Evolutionary conservation across 1,140 invertebrate species (phyloP).

Genomic region (Helicoverpa armigera): DNA sequence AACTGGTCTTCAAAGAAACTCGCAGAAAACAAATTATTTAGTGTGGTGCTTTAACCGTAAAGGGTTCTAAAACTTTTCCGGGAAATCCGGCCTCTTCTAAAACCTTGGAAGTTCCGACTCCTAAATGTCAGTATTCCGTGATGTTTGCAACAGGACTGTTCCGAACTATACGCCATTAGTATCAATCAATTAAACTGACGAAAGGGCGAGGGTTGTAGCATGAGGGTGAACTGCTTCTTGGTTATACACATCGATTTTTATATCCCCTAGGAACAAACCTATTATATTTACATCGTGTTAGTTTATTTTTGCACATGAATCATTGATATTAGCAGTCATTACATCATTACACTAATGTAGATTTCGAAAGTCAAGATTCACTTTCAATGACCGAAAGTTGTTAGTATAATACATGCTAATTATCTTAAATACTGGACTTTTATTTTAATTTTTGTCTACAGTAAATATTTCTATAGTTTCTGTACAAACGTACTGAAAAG

Average conservation of each 20-base stretch:
- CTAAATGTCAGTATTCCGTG: not conserved
- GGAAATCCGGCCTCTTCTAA: not conserved
- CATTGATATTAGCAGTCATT: no score
- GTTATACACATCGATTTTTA: constrained; percentile 24
- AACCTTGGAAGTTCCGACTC: not conserved
- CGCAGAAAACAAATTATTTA: no score
- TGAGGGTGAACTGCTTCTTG: constrained; percentile 13
- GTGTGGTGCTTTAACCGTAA: no score
- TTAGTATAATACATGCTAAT: constrained; percentile 1
- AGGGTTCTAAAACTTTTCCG: not conserved
- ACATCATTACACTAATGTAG: no score
- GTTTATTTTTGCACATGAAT: no score
- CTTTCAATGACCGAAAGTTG: not conserved
- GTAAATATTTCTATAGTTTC: constrained; percentile 8
- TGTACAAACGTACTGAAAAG: not conserved
- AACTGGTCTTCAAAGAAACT: no score
- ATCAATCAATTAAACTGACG: constrained; percentile 4
- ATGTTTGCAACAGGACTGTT: not conserved
- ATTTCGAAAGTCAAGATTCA: no score
- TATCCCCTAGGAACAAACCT: not conserved
- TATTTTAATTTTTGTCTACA: not conserved
- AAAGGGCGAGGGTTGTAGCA: constrained; percentile 35
- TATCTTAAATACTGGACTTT: not conserved
- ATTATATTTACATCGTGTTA: no score
- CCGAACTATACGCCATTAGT: constrained; percentile 19